Conservation (phyloP, 2,113 vertebrate species). For the Probosciger aterrimus region DNA sequence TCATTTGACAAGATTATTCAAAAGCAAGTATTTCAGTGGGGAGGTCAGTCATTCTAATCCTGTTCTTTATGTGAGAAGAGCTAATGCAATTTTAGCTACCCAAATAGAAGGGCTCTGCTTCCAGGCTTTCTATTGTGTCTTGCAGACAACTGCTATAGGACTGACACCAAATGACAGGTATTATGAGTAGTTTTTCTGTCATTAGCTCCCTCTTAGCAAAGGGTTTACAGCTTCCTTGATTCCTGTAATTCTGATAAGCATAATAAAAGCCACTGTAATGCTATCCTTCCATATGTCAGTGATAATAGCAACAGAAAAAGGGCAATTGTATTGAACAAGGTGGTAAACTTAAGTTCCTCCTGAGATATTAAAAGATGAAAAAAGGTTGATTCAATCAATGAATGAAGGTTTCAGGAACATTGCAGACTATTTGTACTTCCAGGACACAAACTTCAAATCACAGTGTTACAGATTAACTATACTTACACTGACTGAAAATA, state of each 20-base stretch:
- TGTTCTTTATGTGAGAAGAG: constrained; percentile 21
- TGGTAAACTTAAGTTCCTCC: not conserved
- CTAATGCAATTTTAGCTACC: constrained; percentile 39
- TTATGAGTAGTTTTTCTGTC: not conserved
- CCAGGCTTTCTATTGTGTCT: constrained; percentile 58
- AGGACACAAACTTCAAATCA: not conserved
- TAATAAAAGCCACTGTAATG: not conserved
- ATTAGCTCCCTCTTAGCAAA: not conserved
- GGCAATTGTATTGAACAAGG: not conserved
- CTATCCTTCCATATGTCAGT: not conserved
- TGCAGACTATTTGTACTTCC: not conserved
- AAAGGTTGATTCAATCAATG: not conserved
- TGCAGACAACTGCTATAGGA: not conserved
- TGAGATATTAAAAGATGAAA: not conserved
- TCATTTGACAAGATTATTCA: constrained; percentile 54
- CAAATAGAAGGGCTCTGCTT: not conserved
- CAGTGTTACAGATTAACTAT: not conserved
- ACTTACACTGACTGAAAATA: not conserved
- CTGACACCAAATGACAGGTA: constrained; percentile 10
- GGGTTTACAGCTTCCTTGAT: not conserved
- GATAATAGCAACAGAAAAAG: not conserved
- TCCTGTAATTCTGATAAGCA: not conserved
- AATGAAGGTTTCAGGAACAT: not conserved
- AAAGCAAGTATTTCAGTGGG: constrained; percentile 32
- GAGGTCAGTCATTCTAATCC: constrained; percentile 40